Conservation (phyloP, 2,113 vertebrate genomes). For the Euleptes europaea region DNA sequence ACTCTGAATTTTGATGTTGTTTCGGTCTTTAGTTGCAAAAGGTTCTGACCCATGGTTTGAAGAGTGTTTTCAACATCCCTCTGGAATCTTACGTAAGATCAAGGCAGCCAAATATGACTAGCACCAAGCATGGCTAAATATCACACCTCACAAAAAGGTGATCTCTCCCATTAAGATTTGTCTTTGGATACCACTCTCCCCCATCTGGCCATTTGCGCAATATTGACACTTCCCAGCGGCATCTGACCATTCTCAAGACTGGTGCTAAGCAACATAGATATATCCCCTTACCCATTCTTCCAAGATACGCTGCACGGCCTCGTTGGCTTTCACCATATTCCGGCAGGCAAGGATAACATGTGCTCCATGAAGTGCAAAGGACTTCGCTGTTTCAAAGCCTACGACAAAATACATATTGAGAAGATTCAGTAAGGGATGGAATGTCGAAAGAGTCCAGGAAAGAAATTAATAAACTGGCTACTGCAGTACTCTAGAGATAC, state of each 20-base stretch:
- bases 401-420: slow-evolving; percentile 62
- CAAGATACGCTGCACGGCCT: slow-evolving; percentile 83
- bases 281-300: slow-evolving; percentile 89
- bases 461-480: rapidly evolving
- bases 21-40: too few species aligned
- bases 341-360: slow-evolving; percentile 92
- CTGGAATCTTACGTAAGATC: neutral
- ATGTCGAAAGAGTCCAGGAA: slow-evolving; percentile 10
- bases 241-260: neutral
- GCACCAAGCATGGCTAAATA: neutral
- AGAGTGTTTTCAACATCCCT: too few species aligned
- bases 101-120: neutral
- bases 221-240: rapidly evolving
- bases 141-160: neutral
- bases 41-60: neutral
- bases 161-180: neutral
- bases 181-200: neutral
- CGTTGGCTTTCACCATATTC: slow-evolving; percentile 79
- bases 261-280: rapidly evolving
- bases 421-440: slow-evolving; percentile 42
- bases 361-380: slow-evolving; percentile 93
- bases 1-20: too few species aligned
- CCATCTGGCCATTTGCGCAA: neutral
- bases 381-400: slow-evolving; percentile 96
- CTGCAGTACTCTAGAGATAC: rapidly evolving